Evolutionary conservation across 2,113 vertebrate genomes (phyloP).

Genomic region (Platysternon megacephalum): DNA sequence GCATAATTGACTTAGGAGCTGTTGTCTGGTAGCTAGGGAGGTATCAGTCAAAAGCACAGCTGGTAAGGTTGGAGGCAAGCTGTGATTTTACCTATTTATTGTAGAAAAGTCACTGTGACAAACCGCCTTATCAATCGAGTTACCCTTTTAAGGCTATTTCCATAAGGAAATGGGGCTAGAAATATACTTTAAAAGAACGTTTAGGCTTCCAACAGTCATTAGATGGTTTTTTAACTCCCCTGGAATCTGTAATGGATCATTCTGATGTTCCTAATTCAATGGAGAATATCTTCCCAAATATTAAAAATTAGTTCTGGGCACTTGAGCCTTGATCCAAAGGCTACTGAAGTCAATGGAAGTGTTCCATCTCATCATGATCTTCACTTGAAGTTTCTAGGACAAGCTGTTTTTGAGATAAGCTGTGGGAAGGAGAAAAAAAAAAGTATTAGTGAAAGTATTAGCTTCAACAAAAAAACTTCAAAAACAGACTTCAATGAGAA

Average conservation of each 20-base stretch:
- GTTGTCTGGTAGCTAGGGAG: slow-evolving; percentile 21
- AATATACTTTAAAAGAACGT: neutral
- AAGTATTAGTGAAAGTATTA: neutral
- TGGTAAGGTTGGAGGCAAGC: slow-evolving; percentile 50
- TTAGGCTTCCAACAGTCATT: neutral
- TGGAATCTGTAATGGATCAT: neutral
- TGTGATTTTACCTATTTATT: slow-evolving; percentile 64
- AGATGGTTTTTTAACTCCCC: neutral
- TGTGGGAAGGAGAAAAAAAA: neutral
- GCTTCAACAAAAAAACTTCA: too few relatives aligned
- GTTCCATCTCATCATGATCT: neutral
- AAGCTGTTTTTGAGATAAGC: neutral
- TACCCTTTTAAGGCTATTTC: slow-evolving; percentile 45
- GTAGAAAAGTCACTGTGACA: slow-evolving; percentile 27
- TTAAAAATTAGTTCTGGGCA: neutral
- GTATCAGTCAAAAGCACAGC: slow-evolving; percentile 42
- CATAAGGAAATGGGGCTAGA: neutral
- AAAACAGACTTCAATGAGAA: too few relatives aligned
- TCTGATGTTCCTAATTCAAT: neutral
- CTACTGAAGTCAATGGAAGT: neutral
- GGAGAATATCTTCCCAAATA: slow-evolving; percentile 1
- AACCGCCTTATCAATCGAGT: neutral
- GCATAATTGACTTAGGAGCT: slow-evolving; percentile 7
- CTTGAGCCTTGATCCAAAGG: neutral
- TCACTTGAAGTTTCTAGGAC: neutral